Evolutionary conservation across 37 sponge, comb jelly and placozoan species (phyloP).

Genomic region (Halisarca cf. caerulea): DNA sequence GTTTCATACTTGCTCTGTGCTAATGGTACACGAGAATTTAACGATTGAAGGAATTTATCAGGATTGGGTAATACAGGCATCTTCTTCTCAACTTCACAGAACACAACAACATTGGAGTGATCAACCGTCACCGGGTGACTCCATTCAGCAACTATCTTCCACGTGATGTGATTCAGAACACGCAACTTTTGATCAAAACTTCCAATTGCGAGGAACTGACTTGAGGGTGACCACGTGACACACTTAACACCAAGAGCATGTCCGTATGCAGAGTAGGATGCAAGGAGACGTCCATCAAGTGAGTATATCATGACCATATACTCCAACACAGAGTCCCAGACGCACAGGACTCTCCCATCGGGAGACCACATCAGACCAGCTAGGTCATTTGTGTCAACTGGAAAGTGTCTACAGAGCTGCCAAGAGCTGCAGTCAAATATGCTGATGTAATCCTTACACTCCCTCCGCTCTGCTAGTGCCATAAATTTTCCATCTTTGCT

Average conservation of each 20-base stretch:
- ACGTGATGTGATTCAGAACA: conserved; percentile 86
- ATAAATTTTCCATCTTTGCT: conserved; percentile 75
- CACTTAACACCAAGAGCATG: conserved; percentile 81
- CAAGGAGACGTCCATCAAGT: conserved; percentile 76
- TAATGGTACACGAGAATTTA: conserved; percentile 4
- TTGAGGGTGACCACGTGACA: conserved; percentile 79
- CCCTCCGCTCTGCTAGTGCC: conserved; percentile 91
- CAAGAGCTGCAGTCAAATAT: conserved; percentile 83
- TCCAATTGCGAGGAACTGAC: conserved; percentile 95
- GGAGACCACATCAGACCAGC: conserved; percentile 85
- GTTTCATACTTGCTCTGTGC: conserved; percentile 71
- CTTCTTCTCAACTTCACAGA: conserved; percentile 63
- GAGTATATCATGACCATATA: conserved; percentile 81
- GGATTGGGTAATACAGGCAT: background rate
- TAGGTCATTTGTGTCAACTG: conserved; percentile 83
- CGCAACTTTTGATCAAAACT: conserved; percentile 87
- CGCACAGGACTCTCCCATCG: conserved; percentile 72
- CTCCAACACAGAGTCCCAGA: conserved; percentile 78
- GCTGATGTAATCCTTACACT: conserved; percentile 89
- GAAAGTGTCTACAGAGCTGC: conserved; percentile 81
- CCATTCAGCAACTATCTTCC: conserved; percentile 78
- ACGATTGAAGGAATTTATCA: background rate
- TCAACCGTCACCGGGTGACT: conserved; percentile 56
- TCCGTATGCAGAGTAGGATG: conserved; percentile 68
- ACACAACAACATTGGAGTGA: conserved; percentile 45